A percentile compares a stretch with the other conserved stretches of the same genome.
These are phyloP conservation scores for Smittia sp. DNA, from an alignment of 2,888 invertebrate genomes.

Conservation along the genomic window DNA sequence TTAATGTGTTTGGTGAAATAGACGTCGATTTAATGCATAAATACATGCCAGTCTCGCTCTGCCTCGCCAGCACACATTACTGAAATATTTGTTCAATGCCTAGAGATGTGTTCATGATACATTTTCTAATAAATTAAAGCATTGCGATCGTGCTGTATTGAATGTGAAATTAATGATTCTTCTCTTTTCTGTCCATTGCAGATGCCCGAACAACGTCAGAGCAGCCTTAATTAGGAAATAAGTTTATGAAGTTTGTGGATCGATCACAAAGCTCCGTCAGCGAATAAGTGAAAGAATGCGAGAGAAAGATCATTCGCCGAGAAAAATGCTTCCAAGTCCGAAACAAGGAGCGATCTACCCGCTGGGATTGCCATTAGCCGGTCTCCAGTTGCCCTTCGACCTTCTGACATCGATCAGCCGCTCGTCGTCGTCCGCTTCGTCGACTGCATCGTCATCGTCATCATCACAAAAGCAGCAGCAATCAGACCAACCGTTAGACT, in stretches of 20 bases:
- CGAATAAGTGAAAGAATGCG: constrained; percentile 57
- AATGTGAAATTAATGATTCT: neutral
- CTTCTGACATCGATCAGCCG: constrained; percentile 55
- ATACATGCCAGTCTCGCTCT: constrained; percentile 18
- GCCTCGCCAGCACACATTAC: neutral
- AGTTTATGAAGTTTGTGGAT: constrained; percentile 19
- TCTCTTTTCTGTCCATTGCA: neutral
- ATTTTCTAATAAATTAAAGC: constrained; percentile 1
- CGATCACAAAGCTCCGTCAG: constrained; percentile 1
- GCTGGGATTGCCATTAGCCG: constrained; percentile 57
- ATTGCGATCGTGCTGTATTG: neutral
- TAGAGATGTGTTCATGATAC: neutral
- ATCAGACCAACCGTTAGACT: constrained; percentile 80
- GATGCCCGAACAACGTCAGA: neutral
- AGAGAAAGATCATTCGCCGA: constrained; percentile 89
- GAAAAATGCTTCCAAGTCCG: constrained; percentile 78
- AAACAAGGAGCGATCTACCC: constrained; percentile 75
- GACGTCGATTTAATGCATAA: constrained; percentile 33
- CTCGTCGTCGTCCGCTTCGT: constrained; percentile 48
- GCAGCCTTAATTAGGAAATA: neutral
- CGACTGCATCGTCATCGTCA: constrained; percentile 48
- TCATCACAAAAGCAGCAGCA: constrained; percentile 60
- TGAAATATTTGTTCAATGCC: neutral
- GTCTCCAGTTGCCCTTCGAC: constrained; percentile 66
- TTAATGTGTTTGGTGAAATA: constrained; percentile 27